These are phyloP conservation scores for Spea multiplicata DNA, from an alignment of 2,113 vertebrate species.

Conservation along the genomic window DNA sequence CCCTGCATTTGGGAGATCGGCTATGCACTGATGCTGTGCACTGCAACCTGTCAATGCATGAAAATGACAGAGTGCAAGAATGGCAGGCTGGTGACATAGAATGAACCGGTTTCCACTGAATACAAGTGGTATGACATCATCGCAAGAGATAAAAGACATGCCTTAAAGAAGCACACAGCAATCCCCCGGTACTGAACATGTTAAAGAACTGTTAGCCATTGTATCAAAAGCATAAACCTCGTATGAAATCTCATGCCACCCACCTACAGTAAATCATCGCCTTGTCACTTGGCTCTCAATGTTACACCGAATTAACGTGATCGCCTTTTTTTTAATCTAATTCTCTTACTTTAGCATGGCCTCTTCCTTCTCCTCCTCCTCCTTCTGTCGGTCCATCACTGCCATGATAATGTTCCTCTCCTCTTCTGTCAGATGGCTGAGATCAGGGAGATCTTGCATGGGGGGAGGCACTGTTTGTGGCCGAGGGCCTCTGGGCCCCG, in stretches of 20 bases:
- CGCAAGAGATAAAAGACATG: background rate
- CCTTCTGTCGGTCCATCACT: conserved; percentile 97
- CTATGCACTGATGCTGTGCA: conserved; percentile 1
- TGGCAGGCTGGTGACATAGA: background rate
- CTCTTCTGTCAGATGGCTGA: conserved; percentile 98
- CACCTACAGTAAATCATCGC: conserved; percentile 11
- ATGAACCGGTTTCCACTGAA: background rate
- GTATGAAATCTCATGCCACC: conserved; percentile 2
- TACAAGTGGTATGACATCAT: background rate
- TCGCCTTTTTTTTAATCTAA: conserved; percentile 4
- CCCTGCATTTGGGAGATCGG: background rate
- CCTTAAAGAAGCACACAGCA: background rate
- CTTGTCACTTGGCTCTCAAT: background rate
- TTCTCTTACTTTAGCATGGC: conserved; percentile 96
- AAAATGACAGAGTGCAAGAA: background rate
- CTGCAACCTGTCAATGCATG: conserved; percentile 27
- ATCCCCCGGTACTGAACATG: background rate
- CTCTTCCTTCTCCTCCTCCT: conserved; percentile 96
- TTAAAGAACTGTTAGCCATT: background rate
- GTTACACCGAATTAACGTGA: conserved; percentile 48
- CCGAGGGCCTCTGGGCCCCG: conserved; percentile 93
- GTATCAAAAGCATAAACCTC: background rate
- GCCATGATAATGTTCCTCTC: conserved; percentile 96
- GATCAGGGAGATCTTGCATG: conserved; percentile 93
- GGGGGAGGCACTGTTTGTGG: conserved; percentile 86